Evolutionary conservation across 1,140 invertebrate genomes (phyloP), one percentile per base, ranked within the genome.

Genomic region (Bombus breviceps): DNA sequence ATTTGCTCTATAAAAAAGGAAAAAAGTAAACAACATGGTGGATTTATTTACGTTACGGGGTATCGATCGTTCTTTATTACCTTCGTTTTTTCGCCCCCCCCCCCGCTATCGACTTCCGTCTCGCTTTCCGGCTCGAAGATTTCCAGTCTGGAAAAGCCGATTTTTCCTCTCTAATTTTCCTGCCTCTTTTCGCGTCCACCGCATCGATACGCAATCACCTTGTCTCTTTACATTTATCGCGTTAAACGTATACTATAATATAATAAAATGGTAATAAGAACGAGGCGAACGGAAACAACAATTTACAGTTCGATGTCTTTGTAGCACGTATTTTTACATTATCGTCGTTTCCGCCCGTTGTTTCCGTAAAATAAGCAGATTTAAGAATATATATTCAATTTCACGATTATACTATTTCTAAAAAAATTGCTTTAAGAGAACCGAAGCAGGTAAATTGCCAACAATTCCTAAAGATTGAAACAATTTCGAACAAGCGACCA

Each of bases 101-200:
- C 28, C 39, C 28, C 66, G 41, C 68, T 57, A 66, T 64, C 18
- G 59, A 78, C 37, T 72, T 86, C 85, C 74, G 85, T 15, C 64
- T 22, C 62, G 28, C 43, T 81, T 83, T 86, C 81, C 85, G 57
- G 78, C 37, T 69, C 62, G 47, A 72, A 64, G 59, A 57, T 12
- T 39, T 57, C n/a, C 34, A 64, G 71, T 47, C 68, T 69, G 34
- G 59, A 72, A 75, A 81, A 76, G 64, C 81, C 69, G 68, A 62
- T 74, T 62, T 28, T 22, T 15, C 77, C 64, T 57, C 77, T 85
- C 77, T 87, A 87, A 87, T 87, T 87, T 87, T 87, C 86, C 86
- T 87, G 77, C 62, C 47, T 72, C 43, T 71, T 75, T 57, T 75
- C 37, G 15, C 32, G 41, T 76, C 34, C 62, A 41, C 15, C 71